These are phyloP conservation scores for Tenthredo notha DNA, from an alignment of 2,888 invertebrate genomes.

Conservation along the genomic window DNA sequence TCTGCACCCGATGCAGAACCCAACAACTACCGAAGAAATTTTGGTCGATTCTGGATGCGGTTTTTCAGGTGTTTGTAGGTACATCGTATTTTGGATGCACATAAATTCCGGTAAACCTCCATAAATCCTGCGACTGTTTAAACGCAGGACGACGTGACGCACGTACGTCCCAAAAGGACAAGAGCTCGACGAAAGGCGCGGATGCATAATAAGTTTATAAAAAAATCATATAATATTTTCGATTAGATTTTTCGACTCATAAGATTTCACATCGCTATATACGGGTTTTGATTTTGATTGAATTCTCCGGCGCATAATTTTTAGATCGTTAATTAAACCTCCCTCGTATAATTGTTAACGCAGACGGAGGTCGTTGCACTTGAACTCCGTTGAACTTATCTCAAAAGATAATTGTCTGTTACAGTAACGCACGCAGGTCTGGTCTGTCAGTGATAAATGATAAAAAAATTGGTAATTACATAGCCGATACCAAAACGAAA, in stretches of 20 bases:
- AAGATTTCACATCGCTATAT: background rate
- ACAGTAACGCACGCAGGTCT: slow-evolving; percentile 26
- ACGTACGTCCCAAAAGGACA: background rate
- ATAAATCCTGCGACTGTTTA: slow-evolving; percentile 66
- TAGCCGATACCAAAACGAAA: background rate
- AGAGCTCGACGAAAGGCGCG: background rate
- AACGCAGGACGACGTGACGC: slow-evolving; percentile 35
- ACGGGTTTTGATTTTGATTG: slow-evolving; percentile 14
- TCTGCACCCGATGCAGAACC: slow-evolving; percentile 52
- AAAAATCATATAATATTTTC: background rate
- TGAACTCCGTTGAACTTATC: slow-evolving; percentile 41
- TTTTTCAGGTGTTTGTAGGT: slow-evolving; percentile 31
- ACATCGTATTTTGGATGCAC: slow-evolving; percentile 58
- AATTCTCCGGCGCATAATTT: slow-evolving; percentile 20
- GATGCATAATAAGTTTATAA: background rate
- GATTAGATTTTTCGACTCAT: background rate
- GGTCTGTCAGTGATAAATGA: slow-evolving; percentile 46
- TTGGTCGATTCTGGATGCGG: slow-evolving; percentile 54
- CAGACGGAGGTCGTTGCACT: slow-evolving; percentile 42
- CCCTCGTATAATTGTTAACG: slow-evolving; percentile 22
- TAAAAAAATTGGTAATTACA: slow-evolving; percentile 39
- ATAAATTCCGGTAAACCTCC: slow-evolving; percentile 71
- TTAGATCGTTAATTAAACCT: slow-evolving; percentile 39
- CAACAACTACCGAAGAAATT: slow-evolving; percentile 50
- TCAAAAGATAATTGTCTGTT: slow-evolving; percentile 47